phyloP scores from a whole-genome alignment of 1,140 invertebrate species.

The Magallana angulata region DNA sequence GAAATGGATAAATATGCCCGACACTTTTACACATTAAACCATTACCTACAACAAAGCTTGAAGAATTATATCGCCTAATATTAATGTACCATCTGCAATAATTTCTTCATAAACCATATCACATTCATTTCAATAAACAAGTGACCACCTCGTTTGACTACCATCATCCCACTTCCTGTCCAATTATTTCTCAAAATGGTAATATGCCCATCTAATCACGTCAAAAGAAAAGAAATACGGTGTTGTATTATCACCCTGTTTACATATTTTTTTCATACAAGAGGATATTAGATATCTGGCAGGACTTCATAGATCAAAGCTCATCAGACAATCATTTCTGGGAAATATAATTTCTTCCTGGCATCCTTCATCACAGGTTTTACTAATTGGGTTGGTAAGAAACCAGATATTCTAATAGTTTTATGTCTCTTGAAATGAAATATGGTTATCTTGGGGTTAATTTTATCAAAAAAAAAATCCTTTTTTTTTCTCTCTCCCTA shows the following conservation, averaged over 20 bases:
- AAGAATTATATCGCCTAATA: too few relatives aligned
- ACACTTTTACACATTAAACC: too few relatives aligned
- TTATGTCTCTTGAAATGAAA: constrained; percentile 30
- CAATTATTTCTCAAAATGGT: constrained; percentile 15
- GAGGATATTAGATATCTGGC: constrained; percentile 24
- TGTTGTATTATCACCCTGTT: constrained; percentile 20
- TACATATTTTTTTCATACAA: constrained; percentile 26
- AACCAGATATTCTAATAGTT: constrained; percentile 28
- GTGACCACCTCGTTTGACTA: constrained; percentile 1
- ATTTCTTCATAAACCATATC: background rate
- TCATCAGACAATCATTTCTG: constrained; percentile 22
- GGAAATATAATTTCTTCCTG: background rate
- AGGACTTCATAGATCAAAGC: constrained; percentile 20
- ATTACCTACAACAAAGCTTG: too few relatives aligned
- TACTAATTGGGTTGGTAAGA: constrained; percentile 22
- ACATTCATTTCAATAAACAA: background rate
- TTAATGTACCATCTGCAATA: too few relatives aligned
- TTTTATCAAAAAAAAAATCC: background rate
- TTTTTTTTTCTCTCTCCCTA: background rate
- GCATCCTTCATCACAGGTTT: background rate
- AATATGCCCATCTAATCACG: constrained; percentile 11
- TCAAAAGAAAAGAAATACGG: constrained; percentile 6
- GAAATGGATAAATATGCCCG: too few relatives aligned
- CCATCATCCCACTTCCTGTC: background rate
- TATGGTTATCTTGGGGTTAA: constrained; percentile 9